Evolutionary conservation across 2,113 vertebrate species (phyloP).

Genomic region (Grammomys dolichurus): DNA sequence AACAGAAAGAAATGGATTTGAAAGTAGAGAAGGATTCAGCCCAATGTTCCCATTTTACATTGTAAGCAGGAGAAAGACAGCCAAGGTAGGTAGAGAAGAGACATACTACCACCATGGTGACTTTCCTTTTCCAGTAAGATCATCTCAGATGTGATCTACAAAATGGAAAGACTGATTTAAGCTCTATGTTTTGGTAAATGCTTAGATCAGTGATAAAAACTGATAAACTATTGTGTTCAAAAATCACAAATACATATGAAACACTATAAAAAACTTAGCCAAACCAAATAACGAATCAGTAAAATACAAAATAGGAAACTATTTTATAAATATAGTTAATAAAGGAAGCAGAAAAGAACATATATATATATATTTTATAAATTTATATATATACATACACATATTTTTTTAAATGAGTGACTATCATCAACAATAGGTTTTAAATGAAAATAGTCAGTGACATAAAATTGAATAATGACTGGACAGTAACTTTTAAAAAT

Average conservation of each 20-base stretch:
- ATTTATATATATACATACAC: neutral
- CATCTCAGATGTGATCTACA: neutral
- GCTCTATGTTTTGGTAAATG: neutral
- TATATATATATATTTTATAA: neutral
- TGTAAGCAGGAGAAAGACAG: neutral
- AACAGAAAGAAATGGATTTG: neutral
- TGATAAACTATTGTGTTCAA: neutral
- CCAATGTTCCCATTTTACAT: neutral
- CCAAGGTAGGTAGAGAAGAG: too few species aligned
- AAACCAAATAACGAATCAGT: neutral
- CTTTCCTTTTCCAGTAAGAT: neutral
- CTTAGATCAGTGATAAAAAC: neutral
- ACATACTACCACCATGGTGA: neutral
- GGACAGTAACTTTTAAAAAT: neutral
- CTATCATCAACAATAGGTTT: neutral
- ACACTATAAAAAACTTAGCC: neutral
- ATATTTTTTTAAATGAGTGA: neutral
- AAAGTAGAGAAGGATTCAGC: neutral
- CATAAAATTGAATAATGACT: neutral
- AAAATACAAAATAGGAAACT: neutral
- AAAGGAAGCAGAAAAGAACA: neutral
- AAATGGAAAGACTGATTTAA: neutral
- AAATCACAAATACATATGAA: neutral
- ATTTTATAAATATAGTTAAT: neutral
- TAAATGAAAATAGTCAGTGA: neutral